Evolutionary conservation across 2,797 vertebrate genomes (phyloP), one percentile per base, ranked within the genome.

Genomic region (Dipus sagitta): DNA sequence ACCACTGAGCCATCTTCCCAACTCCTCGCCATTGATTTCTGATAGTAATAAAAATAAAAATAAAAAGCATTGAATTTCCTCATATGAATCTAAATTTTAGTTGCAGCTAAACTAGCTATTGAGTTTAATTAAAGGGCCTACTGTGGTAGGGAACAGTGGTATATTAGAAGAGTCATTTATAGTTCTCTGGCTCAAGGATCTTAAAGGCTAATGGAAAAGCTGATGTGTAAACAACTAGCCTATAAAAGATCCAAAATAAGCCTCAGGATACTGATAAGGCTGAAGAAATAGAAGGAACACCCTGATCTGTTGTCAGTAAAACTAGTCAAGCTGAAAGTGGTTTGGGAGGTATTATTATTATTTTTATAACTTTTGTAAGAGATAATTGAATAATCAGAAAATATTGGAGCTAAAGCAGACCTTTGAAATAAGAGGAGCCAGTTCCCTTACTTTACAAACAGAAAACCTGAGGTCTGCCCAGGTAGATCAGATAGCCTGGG

Each of bases 11-110:
- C 54, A 58, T 58, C 54, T 58, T 58, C 54, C 54, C 54, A 58
- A 13, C 54, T 12, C 54, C 54, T 78, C 52, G 21, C 3, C 38
- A 54, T 34, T 89, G 72, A 83, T 92, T 93, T 87, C 8, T 26
- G 67, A 9, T 62, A 42, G 28, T 81, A 78, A 78, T 78, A 92
- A 85, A 72, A 38, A 6, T 38, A 38, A 38, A 54, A 92, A 47
- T 92, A 90, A 80, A 94, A 84, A 8, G 3, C 64, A 74, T 86
- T 88, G 67, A 88, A 74, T 47, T 86, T 86, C 78, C n/a, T 80
- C 72, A 81, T 74, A 75, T 60, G 26, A 84, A 68, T 72, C 72
- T 90, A n/a, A 90, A 75, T 34, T 28, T 20, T 23, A 85, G 1
- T 72, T 82, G 18, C 6, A 79, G 21, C 30, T 75, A 83, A 75